Conservation (phyloP, 1,140 invertebrate species). For the Heliothis virescens region DNA sequence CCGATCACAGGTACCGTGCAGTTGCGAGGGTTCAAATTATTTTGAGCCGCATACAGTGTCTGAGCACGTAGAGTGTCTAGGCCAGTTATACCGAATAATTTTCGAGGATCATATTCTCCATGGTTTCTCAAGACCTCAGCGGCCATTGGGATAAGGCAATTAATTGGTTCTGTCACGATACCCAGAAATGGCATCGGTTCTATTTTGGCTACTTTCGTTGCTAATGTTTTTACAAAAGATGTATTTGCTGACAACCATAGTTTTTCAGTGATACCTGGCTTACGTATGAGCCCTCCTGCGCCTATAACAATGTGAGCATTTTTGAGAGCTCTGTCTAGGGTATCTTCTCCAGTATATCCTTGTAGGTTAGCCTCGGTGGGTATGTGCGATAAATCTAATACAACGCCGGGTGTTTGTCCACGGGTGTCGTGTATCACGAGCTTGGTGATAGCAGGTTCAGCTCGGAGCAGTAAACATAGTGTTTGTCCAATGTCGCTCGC, state of each 20-base stretch:
- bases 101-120: constrained; percentile 87
- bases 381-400: constrained; percentile 69
- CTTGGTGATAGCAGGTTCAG: constrained; percentile 62
- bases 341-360: constrained; percentile 61
- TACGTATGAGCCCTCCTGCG: constrained; percentile 89
- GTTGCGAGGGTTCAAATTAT: constrained; percentile 86
- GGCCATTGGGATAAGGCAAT: constrained; percentile 90
- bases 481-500: constrained; percentile 70
- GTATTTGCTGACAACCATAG: constrained; percentile 91
- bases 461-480: constrained; percentile 61
- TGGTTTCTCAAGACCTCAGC: constrained; percentile 89
- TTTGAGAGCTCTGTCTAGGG: constrained; percentile 66
- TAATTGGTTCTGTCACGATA: constrained; percentile 90
- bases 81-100: constrained; percentile 76
- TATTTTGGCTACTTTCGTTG: constrained; percentile 84
- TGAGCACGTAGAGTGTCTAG: constrained; percentile 79
- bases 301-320: constrained; percentile 88
- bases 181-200: constrained; percentile 89
- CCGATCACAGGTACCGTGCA: constrained; percentile 90
- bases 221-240: constrained; percentile 89
- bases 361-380: constrained; percentile 60
- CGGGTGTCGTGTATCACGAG: constrained; percentile 64
- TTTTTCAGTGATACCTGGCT: constrained; percentile 87
- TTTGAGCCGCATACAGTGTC: constrained; percentile 87
- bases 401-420: constrained; percentile 58